phyloP scores from a whole-genome alignment of 2,888 invertebrate species.

The Pollenia angustigena region DNA sequence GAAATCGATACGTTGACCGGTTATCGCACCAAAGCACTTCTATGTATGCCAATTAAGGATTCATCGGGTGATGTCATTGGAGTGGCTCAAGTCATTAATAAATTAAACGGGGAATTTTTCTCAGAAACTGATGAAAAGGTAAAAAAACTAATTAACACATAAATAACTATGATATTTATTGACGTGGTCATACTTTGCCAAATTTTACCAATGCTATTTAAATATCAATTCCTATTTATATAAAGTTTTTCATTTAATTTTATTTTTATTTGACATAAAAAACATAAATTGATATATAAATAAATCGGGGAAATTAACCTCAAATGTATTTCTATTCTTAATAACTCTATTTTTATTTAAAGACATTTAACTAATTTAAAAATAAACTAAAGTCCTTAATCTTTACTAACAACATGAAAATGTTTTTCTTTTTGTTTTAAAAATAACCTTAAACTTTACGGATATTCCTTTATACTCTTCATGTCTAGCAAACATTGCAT shows the following conservation, averaged over 20 bases:
- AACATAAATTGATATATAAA: no score
- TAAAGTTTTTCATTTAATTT: no score
- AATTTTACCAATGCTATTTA: no score
- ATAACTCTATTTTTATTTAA: no score
- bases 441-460: slow-evolving; percentile 43
- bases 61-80: slow-evolving; percentile 97
- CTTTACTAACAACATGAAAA: slow-evolving; percentile 9
- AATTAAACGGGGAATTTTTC: slow-evolving; percentile 93
- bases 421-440: slow-evolving; percentile 17
- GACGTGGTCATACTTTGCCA: no score
- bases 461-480: neutral
- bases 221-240: no score
- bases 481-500: neutral
- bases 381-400: slow-evolving; percentile 4
- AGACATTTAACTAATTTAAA: no score
- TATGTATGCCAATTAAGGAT: slow-evolving; percentile 98
- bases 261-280: no score
- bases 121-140: slow-evolving; percentile 92
- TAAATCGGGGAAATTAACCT: no score
- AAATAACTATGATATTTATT: neutral
- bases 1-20: slow-evolving; percentile 97
- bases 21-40: slow-evolving; percentile 94
- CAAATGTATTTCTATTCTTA: no score
- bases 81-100: slow-evolving; percentile 98
- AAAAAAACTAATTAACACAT: slow-evolving; percentile 58